Evolutionary conservation across 1,140 invertebrate genomes (phyloP).

Genomic region (Mizuhopecten yessoensis): DNA sequence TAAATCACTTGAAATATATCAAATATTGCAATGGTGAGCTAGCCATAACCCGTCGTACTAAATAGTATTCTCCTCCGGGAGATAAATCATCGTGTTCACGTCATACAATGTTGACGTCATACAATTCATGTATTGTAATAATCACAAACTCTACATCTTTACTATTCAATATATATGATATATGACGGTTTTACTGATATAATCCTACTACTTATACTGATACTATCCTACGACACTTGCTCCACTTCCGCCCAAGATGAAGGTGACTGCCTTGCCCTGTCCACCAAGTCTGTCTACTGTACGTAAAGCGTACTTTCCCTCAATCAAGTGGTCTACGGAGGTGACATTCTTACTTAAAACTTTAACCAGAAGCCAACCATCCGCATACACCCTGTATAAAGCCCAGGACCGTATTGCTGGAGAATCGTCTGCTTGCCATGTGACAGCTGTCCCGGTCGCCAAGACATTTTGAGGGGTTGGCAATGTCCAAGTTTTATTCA

Average conservation of each 20-base stretch:
- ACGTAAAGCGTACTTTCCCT: slow-evolving; percentile 58
- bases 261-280: slow-evolving; percentile 51
- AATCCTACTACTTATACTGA: too few relatives aligned
- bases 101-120: too few relatives aligned
- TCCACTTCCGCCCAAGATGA: background rate
- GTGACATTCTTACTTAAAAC: slow-evolving; percentile 49
- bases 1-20: too few relatives aligned
- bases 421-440: slow-evolving; percentile 57
- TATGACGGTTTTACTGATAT: too few relatives aligned
- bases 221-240: background rate
- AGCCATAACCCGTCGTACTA: too few relatives aligned
- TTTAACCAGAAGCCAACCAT: slow-evolving; percentile 57
- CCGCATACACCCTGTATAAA: slow-evolving; percentile 57
- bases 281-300: slow-evolving; percentile 54
- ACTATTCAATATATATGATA: too few relatives aligned
- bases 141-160: too few relatives aligned
- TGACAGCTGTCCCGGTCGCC: slow-evolving; percentile 39
- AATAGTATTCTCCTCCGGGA: too few relatives aligned
- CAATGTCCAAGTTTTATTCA: slow-evolving; percentile 52
- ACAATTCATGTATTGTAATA: too few relatives aligned
- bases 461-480: slow-evolving; percentile 53
- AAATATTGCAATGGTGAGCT: too few relatives aligned
- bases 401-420: slow-evolving; percentile 58
- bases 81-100: too few relatives aligned
- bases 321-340: background rate